A percentile compares a stretch with the other conserved stretches of the same genome.
These are phyloP conservation scores for Aphelinus certus DNA, from an alignment of 1,140 invertebrate species.

Conservation along the genomic window DNA sequence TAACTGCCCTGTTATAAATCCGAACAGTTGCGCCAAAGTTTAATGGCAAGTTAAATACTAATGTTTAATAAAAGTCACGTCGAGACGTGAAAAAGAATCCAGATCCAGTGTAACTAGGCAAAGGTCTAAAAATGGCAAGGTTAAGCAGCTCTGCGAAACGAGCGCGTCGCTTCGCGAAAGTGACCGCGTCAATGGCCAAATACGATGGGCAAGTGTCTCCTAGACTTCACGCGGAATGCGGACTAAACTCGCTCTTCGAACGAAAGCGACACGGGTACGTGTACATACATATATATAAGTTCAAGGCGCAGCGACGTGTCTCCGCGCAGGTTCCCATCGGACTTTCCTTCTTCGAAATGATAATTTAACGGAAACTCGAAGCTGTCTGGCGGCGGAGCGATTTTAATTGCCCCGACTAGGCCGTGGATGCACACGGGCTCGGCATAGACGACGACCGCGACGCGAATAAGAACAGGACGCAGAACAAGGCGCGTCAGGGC, in stretches of 20 bases:
- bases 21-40: too few species aligned
- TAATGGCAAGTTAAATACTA: too few species aligned
- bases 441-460: too few species aligned
- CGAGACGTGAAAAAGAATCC: too few species aligned
- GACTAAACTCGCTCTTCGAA: slow-evolving; percentile 13
- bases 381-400: slow-evolving; percentile 1
- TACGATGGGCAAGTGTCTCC: too few species aligned
- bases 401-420: slow-evolving; percentile 12
- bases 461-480: too few species aligned
- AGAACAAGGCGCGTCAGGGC: not conserved
- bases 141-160: not conserved
- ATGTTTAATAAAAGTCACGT: too few species aligned
- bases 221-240: slow-evolving; percentile 1
- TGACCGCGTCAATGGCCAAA: not conserved
- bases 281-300: not conserved
- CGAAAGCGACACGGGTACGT: not conserved
- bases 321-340: not conserved
- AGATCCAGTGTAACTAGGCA: too few species aligned
- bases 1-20: too few species aligned
- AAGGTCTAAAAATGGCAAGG: not conserved
- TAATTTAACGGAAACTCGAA: slow-evolving; percentile 25
- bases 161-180: slow-evolving; percentile 10
- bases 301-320: not conserved
- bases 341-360: slow-evolving; percentile 27
- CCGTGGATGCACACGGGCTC: too few species aligned